These are phyloP conservation scores for Gymnocephalus cernua DNA, from an alignment of 2,113 vertebrate genomes.

Conservation along the genomic window DNA sequence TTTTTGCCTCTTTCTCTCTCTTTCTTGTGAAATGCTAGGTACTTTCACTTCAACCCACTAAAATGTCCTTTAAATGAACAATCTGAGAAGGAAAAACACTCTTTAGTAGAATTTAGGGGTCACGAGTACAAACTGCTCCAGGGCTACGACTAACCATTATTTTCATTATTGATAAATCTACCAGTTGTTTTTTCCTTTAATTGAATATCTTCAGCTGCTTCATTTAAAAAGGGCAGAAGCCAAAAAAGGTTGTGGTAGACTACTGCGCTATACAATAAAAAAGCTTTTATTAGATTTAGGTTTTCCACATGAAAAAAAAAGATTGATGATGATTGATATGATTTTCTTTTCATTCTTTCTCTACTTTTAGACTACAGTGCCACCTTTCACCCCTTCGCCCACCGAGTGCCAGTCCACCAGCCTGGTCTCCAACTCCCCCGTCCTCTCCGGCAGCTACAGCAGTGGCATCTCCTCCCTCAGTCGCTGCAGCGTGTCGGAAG, in stretches of 20 bases:
- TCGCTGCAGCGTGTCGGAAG: constrained; percentile 95
- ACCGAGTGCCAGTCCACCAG: constrained; percentile 94
- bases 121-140: neutral
- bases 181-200: neutral
- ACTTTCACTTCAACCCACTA: neutral
- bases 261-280: neutral
- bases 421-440: constrained; percentile 92
- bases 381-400: constrained; percentile 94
- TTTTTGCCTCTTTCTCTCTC: neutral
- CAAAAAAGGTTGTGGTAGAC: neutral
- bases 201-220: neutral
- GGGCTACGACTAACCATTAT: neutral
- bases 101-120: neutral
- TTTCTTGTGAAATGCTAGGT: neutral
- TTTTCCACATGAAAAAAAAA: neutral
- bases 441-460: constrained; percentile 96
- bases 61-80: neutral
- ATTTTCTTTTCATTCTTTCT: neutral
- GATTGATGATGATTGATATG: neutral
- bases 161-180: neutral
- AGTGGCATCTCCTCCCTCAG: constrained; percentile 98
- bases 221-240: neutral
- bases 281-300: neutral
- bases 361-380: constrained; percentile 84
- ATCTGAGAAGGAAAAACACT: neutral